Conservation (phyloP, 2,888 invertebrate species). For the Synanthedon tipuliformis region DNA sequence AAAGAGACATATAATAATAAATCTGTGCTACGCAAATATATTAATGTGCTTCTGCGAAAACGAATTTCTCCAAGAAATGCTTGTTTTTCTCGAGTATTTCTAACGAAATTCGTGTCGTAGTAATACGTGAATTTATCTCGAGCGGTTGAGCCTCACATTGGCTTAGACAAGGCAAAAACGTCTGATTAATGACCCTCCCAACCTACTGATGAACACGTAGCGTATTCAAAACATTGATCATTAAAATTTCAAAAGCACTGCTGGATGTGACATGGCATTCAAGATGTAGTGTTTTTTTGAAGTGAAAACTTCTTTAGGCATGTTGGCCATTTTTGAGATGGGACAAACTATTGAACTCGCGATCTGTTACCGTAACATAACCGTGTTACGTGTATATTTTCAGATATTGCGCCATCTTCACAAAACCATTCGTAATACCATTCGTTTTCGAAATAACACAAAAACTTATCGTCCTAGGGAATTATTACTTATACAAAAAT, state of each 20-base stretch:
- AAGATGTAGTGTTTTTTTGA: no score
- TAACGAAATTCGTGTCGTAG: conserved; percentile 17
- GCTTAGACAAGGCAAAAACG: conserved; percentile 26
- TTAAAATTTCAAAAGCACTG: neutral
- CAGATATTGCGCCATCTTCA: no score
- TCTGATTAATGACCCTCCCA: conserved; percentile 35
- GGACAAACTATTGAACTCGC: no score
- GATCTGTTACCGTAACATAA: no score
- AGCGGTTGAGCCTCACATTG: conserved; percentile 6
- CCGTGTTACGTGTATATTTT: no score
- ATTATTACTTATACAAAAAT: no score
- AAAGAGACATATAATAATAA: no score
- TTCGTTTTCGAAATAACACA: no score
- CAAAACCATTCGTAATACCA: no score
- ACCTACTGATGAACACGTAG: conserved; percentile 24
- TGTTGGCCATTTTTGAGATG: no score
- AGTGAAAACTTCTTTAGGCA: no score
- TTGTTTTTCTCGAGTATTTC: conserved; percentile 2
- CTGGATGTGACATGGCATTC: neutral
- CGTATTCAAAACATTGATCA: conserved; percentile 20
- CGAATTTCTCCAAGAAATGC: conserved; percentile 1
- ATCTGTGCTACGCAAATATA: neutral
- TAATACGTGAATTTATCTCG: conserved; percentile 22
- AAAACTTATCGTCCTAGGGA: no score
- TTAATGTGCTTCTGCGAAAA: neutral